phyloP scores from a whole-genome alignment of 1,140 invertebrate genomes.

The Paralvinella palmiformis region DNA sequence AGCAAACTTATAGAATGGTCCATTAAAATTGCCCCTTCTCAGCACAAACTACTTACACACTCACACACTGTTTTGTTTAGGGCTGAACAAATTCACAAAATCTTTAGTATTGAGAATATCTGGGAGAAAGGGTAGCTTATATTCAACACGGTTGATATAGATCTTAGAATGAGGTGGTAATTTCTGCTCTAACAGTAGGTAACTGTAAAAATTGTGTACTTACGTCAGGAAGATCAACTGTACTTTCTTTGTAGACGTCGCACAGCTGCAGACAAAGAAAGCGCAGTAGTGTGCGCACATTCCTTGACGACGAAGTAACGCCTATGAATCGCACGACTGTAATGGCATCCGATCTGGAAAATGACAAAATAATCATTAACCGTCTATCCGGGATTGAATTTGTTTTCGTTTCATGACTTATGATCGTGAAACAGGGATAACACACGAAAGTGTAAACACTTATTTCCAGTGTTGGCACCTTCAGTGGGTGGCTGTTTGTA shows the following conservation, averaged over 20 bases:
- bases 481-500: not conserved
- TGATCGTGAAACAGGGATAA: not conserved
- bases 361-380: not conserved
- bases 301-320: constrained; percentile 62
- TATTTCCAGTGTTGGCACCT: not conserved
- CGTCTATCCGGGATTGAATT: not conserved
- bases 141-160: too few species aligned
- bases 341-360: not conserved
- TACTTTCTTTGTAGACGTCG: constrained; percentile 25
- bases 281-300: constrained; percentile 32
- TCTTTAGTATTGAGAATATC: too few species aligned
- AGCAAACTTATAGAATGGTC: too few species aligned
- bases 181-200: too few species aligned
- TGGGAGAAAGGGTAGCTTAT: too few species aligned
- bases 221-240: constrained; percentile 54
- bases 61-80: too few species aligned
- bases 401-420: not conserved
- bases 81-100: too few species aligned
- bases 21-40: too few species aligned
- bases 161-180: too few species aligned
- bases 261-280: constrained; percentile 37
- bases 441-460: not conserved
- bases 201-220: constrained; percentile 3
- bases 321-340: constrained; percentile 57
- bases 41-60: too few species aligned